Percentiles rank a stretch among this genome's conserved stretches.
phyloP scores from a whole-genome alignment of 1,140 invertebrate genomes.

The Drosophila tani region DNA sequence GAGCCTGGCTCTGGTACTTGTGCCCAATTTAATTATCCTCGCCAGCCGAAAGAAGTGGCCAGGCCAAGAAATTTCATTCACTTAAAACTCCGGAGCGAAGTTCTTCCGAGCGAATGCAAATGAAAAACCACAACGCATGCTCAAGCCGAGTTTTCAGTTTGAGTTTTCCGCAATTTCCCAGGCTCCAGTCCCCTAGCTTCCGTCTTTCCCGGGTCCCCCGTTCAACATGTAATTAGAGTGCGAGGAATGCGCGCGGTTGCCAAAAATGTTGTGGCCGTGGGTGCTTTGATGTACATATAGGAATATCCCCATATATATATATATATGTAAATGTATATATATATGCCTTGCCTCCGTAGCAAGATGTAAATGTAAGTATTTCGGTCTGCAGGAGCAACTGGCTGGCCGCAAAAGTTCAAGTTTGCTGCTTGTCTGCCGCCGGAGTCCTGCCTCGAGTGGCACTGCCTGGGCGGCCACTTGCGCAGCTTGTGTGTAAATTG shows the following conservation, averaged over 20 bases:
- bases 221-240: slow-evolving; percentile 80
- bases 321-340: slow-evolving; percentile 5
- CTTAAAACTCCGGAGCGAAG: slow-evolving; percentile 71
- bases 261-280: slow-evolving; percentile 81
- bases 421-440: slow-evolving; percentile 74
- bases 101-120: slow-evolving; percentile 76
- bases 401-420: slow-evolving; percentile 78
- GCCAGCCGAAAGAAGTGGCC: slow-evolving; percentile 39
- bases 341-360: slow-evolving; percentile 13
- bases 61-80: slow-evolving; percentile 73
- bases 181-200: not conserved
- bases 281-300: slow-evolving; percentile 60
- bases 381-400: slow-evolving; percentile 42
- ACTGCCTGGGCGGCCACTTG: slow-evolving; percentile 22
- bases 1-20: slow-evolving; percentile 20
- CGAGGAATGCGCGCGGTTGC: slow-evolving; percentile 66
- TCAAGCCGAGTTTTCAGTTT: slow-evolving; percentile 72
- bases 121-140: slow-evolving; percentile 81
- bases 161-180: slow-evolving; percentile 44
- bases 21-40: slow-evolving; percentile 72
- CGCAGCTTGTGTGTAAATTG: slow-evolving; percentile 73
- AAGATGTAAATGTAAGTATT: slow-evolving; percentile 55
- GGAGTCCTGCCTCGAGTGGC: slow-evolving; percentile 60
- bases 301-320: slow-evolving; percentile 1
- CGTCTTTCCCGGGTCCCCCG: slow-evolving; percentile 5